These are phyloP conservation scores for Listrodromus nycthemerus DNA, from an alignment of 2,888 invertebrate species.

Conservation along the genomic window DNA sequence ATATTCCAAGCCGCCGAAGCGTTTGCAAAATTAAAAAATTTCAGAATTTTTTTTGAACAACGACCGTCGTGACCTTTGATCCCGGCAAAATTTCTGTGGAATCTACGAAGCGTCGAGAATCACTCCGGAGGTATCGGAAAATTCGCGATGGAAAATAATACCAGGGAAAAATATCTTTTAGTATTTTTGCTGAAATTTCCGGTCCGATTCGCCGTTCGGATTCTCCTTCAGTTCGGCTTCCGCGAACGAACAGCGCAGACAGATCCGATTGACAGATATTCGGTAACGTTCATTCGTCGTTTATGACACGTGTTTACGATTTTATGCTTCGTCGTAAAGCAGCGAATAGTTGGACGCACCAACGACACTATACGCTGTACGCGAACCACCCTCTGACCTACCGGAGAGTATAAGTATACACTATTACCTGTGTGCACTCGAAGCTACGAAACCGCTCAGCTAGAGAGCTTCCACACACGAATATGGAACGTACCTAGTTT, in stretches of 20 bases:
- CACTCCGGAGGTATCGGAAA: background rate
- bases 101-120: no score
- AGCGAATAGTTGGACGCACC: constrained; percentile 75
- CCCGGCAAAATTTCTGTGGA: no score
- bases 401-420: constrained; percentile 28
- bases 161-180: background rate
- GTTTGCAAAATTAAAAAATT: no score
- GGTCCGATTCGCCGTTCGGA: background rate
- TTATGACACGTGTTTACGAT: constrained; percentile 78
- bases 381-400: constrained; percentile 32
- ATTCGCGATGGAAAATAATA: background rate
- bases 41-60: no score
- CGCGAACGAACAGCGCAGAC: constrained; percentile 55
- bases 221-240: constrained; percentile 9
- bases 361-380: constrained; percentile 47
- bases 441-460: constrained; percentile 21
- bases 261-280: constrained; percentile 74
- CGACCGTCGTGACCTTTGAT: no score
- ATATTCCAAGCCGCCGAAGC: no score
- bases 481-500: constrained; percentile 20
- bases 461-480: constrained; percentile 31
- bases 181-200: background rate
- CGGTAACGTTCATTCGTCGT: constrained; percentile 73
- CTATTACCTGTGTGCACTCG: constrained; percentile 41
- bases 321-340: constrained; percentile 78